phyloP scores from a whole-genome alignment of 1,140 invertebrate species.

The Ptiloglossa arizonensis region DNA sequence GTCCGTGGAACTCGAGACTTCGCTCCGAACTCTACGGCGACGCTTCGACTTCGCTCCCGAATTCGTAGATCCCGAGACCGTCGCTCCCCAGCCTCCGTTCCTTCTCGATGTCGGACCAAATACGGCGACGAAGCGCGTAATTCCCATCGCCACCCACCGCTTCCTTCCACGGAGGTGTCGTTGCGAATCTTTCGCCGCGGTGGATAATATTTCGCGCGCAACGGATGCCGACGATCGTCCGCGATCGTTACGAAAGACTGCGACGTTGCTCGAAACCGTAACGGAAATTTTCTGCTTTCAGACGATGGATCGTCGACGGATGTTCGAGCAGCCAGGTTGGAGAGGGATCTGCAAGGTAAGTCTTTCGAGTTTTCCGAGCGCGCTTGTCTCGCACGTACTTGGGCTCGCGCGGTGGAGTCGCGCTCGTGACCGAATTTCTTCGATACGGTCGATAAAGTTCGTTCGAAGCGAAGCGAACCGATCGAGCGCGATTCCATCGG shows the following conservation, averaged over 20 bases:
- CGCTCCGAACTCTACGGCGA: neutral
- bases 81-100: too few relatives aligned
- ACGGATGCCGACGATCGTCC: neutral
- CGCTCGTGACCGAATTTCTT: slow-evolving; percentile 21
- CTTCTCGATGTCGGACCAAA: too few relatives aligned
- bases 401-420: slow-evolving; percentile 21
- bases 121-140: slow-evolving; percentile 30
- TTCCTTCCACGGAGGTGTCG: slow-evolving; percentile 28
- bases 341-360: slow-evolving; percentile 68
- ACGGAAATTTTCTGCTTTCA: slow-evolving; percentile 54
- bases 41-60: too few relatives aligned
- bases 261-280: neutral
- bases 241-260: neutral
- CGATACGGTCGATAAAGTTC: too few relatives aligned
- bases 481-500: slow-evolving; percentile 32
- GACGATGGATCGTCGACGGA: slow-evolving; percentile 47
- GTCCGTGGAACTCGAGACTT: slow-evolving; percentile 10
- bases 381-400: slow-evolving; percentile 40
- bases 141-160: slow-evolving; percentile 56
- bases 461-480: neutral
- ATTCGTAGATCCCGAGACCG: too few relatives aligned
- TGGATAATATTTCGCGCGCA: slow-evolving; percentile 3
- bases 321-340: slow-evolving; percentile 61
- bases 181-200: slow-evolving; percentile 14
- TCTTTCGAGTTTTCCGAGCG: neutral